Base-by-base conservation (phyloP, 2,797 vertebrate genomes). In the Pseudomugil tenellus region DNA sequence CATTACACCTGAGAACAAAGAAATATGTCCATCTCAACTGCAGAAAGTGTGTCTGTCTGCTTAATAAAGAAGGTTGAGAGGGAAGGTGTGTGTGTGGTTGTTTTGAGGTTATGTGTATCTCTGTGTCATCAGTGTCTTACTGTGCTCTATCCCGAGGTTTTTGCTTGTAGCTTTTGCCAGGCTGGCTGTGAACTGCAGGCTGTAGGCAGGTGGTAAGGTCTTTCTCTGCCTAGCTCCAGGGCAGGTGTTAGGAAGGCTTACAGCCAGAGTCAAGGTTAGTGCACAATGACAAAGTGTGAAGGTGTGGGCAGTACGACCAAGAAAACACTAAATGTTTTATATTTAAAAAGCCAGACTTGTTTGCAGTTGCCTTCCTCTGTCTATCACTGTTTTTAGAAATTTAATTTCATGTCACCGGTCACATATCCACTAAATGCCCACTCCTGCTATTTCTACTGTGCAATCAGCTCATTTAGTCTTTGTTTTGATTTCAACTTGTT, bases 91-190 rank as follows among this genome's bases (percentile, higher is more conserved):
- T 29, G 70, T 65, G 81, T 67, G 39, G 76, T 68, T 77, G 80
- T 72, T 72, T 59, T 39, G 43, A 81, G 84, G 73, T 84, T 78
- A 53, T 48, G 70, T 79, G 82, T 57, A 58, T 74, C 71, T 80
- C 74, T 51, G 64, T 89, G 89, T 87, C 86, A 89, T 91, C 89
- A 80, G 63, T 32, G 77, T 53, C 90, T 67, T 31, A 72, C 91
- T 89, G 90, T 66, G 84, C 69, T 74, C 62, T 84, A 70, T 88
- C 76, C 90, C 63, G 83, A 90, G 89, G 90, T 91, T 90, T 87
- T 64, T 23, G 70, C 81, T 79, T 70, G 70, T 61, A 81, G 83
- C 79, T 21, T 59, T 72, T 92, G 90, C 84, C 83, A 89, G 83
- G 32, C 84, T 79, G 87, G 77, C 81, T 82, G 89, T 79, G 80